Conservation (phyloP, 2,888 invertebrate species). For the Calameuta filiformis region DNA sequence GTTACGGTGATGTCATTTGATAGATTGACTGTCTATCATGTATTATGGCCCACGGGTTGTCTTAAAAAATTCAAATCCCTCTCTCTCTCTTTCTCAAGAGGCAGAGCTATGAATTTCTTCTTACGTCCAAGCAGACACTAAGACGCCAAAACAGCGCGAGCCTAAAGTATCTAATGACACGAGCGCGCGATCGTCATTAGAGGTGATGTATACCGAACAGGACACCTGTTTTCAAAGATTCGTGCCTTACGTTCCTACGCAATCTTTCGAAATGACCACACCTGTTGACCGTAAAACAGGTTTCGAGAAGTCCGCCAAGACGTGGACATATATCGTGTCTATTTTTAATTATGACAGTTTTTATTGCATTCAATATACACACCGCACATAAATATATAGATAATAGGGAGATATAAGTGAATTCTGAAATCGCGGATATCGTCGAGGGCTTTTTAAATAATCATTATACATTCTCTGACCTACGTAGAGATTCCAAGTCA, state of each 20-base stretch:
- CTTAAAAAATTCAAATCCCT: not conserved
- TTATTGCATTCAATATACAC: not conserved
- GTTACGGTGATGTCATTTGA: not conserved
- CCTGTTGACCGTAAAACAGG: constrained; percentile 19
- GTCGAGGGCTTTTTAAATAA: not conserved
- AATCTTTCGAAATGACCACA: constrained; percentile 25
- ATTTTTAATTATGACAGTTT: constrained; percentile 26
- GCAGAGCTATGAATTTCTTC: constrained; percentile 11
- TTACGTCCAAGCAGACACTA: constrained; percentile 24
- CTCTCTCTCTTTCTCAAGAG: not conserved
- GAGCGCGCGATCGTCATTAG: constrained; percentile 23
- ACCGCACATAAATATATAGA: not conserved
- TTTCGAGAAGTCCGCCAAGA: not conserved
- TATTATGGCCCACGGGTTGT: not conserved
- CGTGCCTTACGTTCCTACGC: constrained; percentile 18
- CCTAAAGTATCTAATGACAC: constrained; percentile 26
- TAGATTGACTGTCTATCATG: not conserved
- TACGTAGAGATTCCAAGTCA: not conserved
- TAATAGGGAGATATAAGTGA: not conserved
- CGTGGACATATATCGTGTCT: constrained; percentile 12
- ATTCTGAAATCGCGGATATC: not conserved
- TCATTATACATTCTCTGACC: not conserved
- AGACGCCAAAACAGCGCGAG: constrained; percentile 28
- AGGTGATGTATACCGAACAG: constrained; percentile 18
- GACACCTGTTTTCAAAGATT: constrained; percentile 33